Base-by-base conservation (phyloP, 2,113 vertebrate genomes). In the Lutjanus erythropterus region DNA sequence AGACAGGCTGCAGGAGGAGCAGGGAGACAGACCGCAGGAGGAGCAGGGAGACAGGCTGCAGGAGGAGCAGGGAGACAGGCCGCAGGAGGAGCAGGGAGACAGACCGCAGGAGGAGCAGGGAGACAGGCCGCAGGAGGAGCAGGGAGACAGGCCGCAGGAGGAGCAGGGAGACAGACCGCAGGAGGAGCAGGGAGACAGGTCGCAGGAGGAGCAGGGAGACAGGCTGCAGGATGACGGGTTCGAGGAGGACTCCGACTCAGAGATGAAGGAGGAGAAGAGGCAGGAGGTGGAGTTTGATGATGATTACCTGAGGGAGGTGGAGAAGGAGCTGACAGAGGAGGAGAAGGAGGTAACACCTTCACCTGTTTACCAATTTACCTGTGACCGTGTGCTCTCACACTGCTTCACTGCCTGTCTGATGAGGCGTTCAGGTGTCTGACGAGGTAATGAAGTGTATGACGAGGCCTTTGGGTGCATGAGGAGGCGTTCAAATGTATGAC, bases 321-420 rank as follows among this genome's bases (percentile, higher is more conserved):
- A 92, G 82, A 85, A 92, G 71, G 79, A 88, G 19, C 76, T 93
- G 79, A 90, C 84, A 0, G 80, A 89, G 25, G 87, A 87, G 50
- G 91, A 93, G 58, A 90, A 76, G 70, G 78, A 93, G 92, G 92
- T 93, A 74, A 86, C 0, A 3, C 19, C 2, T 12, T 33, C n/a
- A n/a, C 18, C n/a, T 7, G 52, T 42, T 61, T 6, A 58, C 15
- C 25, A 31, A 1, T 12, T 23, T 2, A 56, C 8, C 14, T n/a
- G n/a, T n/a, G n/a, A n/a, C n/a, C n/a, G n/a, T n/a, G n/a, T n/a
- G n/a, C n/a, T n/a, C n/a, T n/a, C n/a, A n/a, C n/a, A n/a, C n/a
- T n/a, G n/a, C n/a, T n/a, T n/a, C n/a, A n/a, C n/a, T n/a, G n/a
- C n/a, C n/a, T n/a, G n/a, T n/a, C n/a, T n/a, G n/a, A n/a, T n/a